A percentile compares a stretch with the other conserved stretches of the same genome.
These are phyloP conservation scores for Caenorhabditis sp. DNA, from an alignment of 2,888 invertebrate genomes.

Conservation along the genomic window DNA sequence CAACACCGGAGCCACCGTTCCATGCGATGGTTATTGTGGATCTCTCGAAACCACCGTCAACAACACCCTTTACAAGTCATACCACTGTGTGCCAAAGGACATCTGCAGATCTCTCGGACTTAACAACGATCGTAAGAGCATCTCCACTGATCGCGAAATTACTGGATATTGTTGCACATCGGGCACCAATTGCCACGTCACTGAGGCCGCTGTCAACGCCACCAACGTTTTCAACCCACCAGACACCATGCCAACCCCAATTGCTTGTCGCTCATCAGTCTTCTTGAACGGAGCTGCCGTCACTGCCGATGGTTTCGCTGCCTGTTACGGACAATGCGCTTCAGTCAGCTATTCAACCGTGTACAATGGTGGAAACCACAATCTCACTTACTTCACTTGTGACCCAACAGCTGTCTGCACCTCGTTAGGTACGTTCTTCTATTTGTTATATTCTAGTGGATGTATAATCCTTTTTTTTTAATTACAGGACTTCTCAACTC, in stretches of 20 bases:
- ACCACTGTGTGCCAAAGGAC: slow-evolving; percentile 47
- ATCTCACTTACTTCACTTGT: slow-evolving; percentile 47
- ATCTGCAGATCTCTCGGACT: slow-evolving; percentile 41
- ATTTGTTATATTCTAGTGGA: background rate
- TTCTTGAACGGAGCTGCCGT: slow-evolving; percentile 31
- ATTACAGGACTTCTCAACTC: slow-evolving; percentile 37
- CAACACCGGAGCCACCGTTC: slow-evolving; percentile 35
- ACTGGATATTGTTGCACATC: slow-evolving; percentile 44
- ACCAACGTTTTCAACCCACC: slow-evolving; percentile 26
- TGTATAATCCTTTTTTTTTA: background rate
- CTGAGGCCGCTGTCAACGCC: slow-evolving; percentile 22
- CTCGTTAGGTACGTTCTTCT: slow-evolving; percentile 22
- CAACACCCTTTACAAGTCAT: slow-evolving; percentile 34
- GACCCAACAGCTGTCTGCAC: slow-evolving; percentile 49
- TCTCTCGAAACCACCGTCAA: slow-evolving; percentile 35
- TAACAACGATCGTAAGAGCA: slow-evolving; percentile 34
- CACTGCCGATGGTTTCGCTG: slow-evolving; percentile 15
- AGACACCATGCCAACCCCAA: slow-evolving; percentile 14
- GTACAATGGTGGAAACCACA: slow-evolving; percentile 16
- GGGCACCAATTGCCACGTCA: slow-evolving; percentile 46
- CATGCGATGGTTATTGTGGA: slow-evolving; percentile 51
- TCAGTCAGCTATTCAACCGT: slow-evolving; percentile 31
- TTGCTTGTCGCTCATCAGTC: slow-evolving; percentile 36
- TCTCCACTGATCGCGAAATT: slow-evolving; percentile 35
- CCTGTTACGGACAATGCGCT: slow-evolving; percentile 46